Conservation (phyloP, 2,113 vertebrate genomes). For the Podilymbus podiceps region DNA sequence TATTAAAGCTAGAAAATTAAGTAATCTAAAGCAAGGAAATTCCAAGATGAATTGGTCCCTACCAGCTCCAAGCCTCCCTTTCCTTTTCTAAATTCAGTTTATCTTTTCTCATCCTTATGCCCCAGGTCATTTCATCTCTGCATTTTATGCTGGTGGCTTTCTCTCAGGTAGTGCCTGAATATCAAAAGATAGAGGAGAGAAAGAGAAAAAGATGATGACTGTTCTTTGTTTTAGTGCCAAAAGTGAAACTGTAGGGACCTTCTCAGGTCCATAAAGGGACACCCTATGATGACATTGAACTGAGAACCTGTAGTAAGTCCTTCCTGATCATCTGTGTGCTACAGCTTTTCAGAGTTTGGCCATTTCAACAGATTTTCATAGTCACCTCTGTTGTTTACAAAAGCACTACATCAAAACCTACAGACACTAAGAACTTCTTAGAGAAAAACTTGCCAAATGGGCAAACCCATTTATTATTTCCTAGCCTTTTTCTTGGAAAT, state of each 20-base stretch:
- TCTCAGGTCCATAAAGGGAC: neutral
- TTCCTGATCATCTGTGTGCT: neutral
- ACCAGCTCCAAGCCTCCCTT: neutral
- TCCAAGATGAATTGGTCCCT: neutral
- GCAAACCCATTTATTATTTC: neutral
- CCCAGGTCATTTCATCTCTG: neutral
- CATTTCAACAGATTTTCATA: neutral
- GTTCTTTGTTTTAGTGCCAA: neutral
- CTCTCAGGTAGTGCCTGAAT: neutral
- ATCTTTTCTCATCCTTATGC: neutral
- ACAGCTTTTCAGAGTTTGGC: neutral
- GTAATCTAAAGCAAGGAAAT: slow-evolving; percentile 18
- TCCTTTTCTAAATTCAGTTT: slow-evolving; percentile 6
- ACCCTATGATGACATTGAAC: neutral
- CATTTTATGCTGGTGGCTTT: neutral
- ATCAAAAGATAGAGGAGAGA: neutral
- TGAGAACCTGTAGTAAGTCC: neutral
- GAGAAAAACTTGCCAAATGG: neutral
- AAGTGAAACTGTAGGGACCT: neutral
- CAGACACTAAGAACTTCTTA: neutral
- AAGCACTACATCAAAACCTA: neutral
- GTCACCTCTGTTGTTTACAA: neutral
- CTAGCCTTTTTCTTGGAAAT: slow-evolving; percentile 40
- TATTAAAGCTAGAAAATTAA: neutral
- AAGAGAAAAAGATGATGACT: neutral